Conservation (phyloP, 2,113 vertebrate genomes). For the Atractosteus spatula region DNA sequence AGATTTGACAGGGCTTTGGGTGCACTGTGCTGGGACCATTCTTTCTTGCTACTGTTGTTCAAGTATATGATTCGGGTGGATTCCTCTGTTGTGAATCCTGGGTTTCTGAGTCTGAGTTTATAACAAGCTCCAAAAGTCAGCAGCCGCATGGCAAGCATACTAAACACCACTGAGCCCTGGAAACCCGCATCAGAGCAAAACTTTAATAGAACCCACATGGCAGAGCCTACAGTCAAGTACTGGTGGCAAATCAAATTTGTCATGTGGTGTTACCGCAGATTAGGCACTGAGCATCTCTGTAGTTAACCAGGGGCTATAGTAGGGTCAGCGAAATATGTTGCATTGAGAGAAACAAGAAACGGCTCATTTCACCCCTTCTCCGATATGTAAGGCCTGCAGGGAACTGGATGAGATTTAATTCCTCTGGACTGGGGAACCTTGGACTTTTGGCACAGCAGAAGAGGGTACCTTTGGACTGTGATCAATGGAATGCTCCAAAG, state of each 20-base stretch:
- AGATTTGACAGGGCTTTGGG: background rate
- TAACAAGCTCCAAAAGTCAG: background rate
- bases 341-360: too few species aligned
- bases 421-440: too few species aligned
- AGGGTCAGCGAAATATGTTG: too few species aligned
- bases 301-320: background rate
- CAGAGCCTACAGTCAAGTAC: background rate
- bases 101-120: background rate
- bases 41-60: background rate
- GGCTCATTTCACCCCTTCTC: too few species aligned
- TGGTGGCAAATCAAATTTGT: background rate
- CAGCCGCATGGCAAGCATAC: background rate
- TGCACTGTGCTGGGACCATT: background rate
- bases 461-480: too few species aligned
- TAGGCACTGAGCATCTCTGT: background rate
- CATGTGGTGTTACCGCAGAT: background rate
- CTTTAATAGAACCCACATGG: conserved; percentile 7
- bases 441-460: too few species aligned
- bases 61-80: background rate
- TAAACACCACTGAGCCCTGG: background rate
- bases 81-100: background rate
- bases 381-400: too few species aligned
- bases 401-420: too few species aligned
- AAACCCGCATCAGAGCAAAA: background rate
- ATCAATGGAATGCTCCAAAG: too few species aligned